A percentile compares a stretch with the other conserved stretches of the same genome.
Evolutionary conservation across 2,888 invertebrate species (phyloP).

Genomic region (Cosmopolites sordidus): DNA sequence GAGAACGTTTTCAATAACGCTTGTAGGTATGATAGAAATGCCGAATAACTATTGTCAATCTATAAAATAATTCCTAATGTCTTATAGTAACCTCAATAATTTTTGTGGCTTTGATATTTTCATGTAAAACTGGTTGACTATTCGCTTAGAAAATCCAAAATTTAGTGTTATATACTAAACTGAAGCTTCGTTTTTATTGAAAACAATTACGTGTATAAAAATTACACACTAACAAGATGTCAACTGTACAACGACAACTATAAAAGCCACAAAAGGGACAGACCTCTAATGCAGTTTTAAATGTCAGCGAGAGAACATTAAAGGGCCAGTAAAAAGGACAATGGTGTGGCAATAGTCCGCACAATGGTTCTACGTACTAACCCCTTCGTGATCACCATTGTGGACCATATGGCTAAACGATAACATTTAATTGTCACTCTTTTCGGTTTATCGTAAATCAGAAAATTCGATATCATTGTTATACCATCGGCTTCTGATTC

Average conservation of each 20-base stretch:
- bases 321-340: conserved; percentile 23
- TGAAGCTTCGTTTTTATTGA: too few species aligned
- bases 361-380: conserved; percentile 15
- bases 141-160: too few species aligned
- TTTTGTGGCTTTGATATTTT: too few species aligned
- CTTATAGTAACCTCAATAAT: too few species aligned
- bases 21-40: too few species aligned
- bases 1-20: too few species aligned
- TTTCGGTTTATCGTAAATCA: conserved; percentile 22
- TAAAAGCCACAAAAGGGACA: neutral
- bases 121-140: too few species aligned
- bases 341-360: conserved; percentile 21
- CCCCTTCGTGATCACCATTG: conserved; percentile 18
- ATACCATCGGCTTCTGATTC: too few species aligned
- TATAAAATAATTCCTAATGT: too few species aligned
- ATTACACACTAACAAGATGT: neutral
- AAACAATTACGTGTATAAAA: too few species aligned
- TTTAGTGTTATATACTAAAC: too few species aligned
- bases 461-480: conserved; percentile 20
- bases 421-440: conserved; percentile 26
- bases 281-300: conserved; percentile 24
- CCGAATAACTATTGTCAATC: too few species aligned
- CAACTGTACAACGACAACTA: neutral
- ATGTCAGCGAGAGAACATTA: conserved; percentile 21
- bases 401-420: conserved; percentile 27